Base-by-base conservation (phyloP, 2,113 vertebrate genomes). In the Pagrus major region DNA sequence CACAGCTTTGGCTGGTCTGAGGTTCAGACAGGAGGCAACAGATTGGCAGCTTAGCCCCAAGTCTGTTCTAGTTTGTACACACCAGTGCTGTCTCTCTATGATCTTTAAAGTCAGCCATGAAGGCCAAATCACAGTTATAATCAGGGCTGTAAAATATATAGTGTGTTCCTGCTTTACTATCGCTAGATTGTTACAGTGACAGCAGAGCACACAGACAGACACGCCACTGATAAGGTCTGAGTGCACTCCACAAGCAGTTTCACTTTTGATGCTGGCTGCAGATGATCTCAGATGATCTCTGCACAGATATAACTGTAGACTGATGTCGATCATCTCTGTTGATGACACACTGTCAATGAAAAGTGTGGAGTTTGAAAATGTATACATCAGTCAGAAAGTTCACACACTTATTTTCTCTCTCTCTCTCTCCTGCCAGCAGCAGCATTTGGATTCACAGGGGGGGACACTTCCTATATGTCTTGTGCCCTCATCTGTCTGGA, bases 381-480 rank as follows among this genome's bases (percentile, higher is more conserved):
- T 7, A 27, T 18, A 2, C 35, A 44, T 35, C 25, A 52, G 11
- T 25, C 18, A 70, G 10, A 59, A 58, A 46, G 16, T 68, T 58
- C 10, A 27, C 69, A 51, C 20, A 14, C 44, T 21, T 46, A 31
- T 16, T 67, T n/a, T n/a, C 35, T 63, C 18, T 31, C 23, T 0
- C 3, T 49, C 49, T 23, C 14, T 70, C 27, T 41, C 51, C 47
- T 25, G 14, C 51, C 54, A 66, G 12, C 39, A n/a, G n/a, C n/a
- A n/a, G n/a, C 60, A 29, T 76, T 71, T 76, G 9, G 46, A 58
- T 64, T 72, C 44, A 72, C 54, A 73, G 25, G 16, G 35, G 31
- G 23, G 63, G 42, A 21, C 37, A 20, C 64, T 58, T 70, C 54
- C 67, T 76, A 71, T 74, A 70, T 67, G 59, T 80, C 75, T 85